Percentiles rank a stretch among this genome's conserved stretches.
Conservation (phyloP, 2,797 vertebrate species). For the Esox lucius region DNA sequence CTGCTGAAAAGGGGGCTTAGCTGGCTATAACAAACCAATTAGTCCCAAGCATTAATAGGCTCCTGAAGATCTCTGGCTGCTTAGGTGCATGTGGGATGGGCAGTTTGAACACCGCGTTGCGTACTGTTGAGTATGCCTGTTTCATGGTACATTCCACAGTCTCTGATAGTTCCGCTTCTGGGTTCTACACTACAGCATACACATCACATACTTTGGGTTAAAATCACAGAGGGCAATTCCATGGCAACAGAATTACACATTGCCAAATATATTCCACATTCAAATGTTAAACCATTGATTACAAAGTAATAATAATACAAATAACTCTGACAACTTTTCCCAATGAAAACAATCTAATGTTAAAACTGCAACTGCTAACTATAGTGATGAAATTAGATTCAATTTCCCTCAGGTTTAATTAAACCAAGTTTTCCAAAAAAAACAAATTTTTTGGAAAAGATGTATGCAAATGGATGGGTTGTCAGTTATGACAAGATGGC, state of each 20-base stretch:
- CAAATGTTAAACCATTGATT: too few species aligned
- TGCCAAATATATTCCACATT: too few species aligned
- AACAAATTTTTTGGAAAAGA: too few species aligned
- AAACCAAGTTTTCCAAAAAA: too few species aligned
- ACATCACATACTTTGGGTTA: not conserved
- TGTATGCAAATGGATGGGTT: too few species aligned
- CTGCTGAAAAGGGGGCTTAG: slow-evolving; percentile 8
- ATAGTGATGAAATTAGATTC: too few species aligned
- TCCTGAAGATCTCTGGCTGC: not conserved
- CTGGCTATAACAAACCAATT: not conserved
- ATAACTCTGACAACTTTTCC: too few species aligned
- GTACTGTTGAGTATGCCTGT: not conserved
- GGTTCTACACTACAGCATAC: not conserved
- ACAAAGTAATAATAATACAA: too few species aligned
- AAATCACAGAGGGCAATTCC: not conserved
- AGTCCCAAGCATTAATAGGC: not conserved
- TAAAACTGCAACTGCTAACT: too few species aligned
- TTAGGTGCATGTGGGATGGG: not conserved
- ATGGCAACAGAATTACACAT: not conserved
- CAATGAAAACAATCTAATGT: too few species aligned
- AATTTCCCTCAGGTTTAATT: too few species aligned
- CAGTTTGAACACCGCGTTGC: not conserved
- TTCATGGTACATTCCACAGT: not conserved
- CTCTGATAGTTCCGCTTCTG: not conserved
- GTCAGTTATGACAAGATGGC: too few species aligned